phyloP scores from a whole-genome alignment of 92 coral and sea anemone genomes.

The Umimayanthus kanabou region DNA sequence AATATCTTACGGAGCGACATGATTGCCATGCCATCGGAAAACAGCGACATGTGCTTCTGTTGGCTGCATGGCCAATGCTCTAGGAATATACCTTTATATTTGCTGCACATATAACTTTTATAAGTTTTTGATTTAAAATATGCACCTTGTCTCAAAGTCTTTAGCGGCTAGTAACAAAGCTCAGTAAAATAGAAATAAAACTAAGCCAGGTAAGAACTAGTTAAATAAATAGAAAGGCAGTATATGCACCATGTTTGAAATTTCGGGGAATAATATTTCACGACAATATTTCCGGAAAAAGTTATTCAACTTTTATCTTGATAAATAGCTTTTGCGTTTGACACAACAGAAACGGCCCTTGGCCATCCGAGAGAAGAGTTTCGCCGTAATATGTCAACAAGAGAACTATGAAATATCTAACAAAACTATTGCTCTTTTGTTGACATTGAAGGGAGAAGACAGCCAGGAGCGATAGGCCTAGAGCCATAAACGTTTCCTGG shows the following conservation, averaged over 20 bases:
- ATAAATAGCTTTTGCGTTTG: background rate
- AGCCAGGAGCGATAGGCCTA: background rate
- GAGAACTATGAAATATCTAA: background rate
- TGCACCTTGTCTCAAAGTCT: background rate
- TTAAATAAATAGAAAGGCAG: background rate
- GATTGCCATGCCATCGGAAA: no score
- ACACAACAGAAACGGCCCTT: background rate
- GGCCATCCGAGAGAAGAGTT: background rate
- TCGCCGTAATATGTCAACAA: background rate
- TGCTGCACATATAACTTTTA: no score
- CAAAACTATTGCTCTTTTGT: background rate
- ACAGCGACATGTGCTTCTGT: no score
- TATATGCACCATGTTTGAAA: background rate
- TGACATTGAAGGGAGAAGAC: no score
- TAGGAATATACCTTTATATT: no score
- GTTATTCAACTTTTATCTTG: no score
- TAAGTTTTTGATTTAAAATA: background rate
- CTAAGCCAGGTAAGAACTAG: no score
- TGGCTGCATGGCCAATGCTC: no score
- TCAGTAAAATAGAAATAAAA: background rate
- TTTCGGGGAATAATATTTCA: no score
- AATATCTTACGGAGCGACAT: no score
- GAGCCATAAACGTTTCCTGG: background rate
- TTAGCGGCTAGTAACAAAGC: background rate
- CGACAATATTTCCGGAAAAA: no score